Evolutionary conservation across 2,113 vertebrate genomes (phyloP), one percentile per base, ranked within the genome.

Genomic region (Tragelaphus strepsiceros): DNA sequence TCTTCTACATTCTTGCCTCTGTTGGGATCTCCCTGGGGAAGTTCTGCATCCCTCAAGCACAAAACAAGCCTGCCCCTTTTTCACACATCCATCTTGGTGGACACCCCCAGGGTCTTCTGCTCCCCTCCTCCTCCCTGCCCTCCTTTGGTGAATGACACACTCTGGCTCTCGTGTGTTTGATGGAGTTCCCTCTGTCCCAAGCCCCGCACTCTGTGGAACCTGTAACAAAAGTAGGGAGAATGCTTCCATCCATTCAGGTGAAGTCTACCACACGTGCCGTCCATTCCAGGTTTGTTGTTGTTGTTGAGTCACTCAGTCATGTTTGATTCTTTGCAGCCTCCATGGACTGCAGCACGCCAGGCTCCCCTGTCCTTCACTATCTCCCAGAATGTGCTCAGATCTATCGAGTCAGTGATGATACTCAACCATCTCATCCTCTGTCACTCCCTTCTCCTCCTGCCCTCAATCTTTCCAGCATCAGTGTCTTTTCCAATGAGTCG

Each of bases 221-320:
- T 0, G 7, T 56, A 26, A 39, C n/a, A 24, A 26, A 56, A 21
- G 53, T 56, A n/a, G 13, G n/a, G 53, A 24, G 32, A 21, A 9
- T 0, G 2, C 26, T 10, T 49, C 43, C 13, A 24, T 6, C 8
- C 32, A 58, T 8, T 8, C n/a, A n/a, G 22, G 51, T 22, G 7
- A 14, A 0, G 1, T 17, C 35, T 15, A 28, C 21, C 13, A 1
- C 3, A 0, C 0, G 3, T 7, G 10, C 24, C 1, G 0, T 9
- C 35, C 84, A 35, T 22, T 54, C 56, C 53, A 59, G 28, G 28
- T 24, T 11, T 39, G 67, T 24, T 22, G 67, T 21, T 71, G n/a
- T 12, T 39, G 67, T 12, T 22, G n/a, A 71, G 67, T 74, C 67
- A 39, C 67, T 74, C 67, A 74, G 35, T 39, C 35, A 74, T 39